phyloP scores from a whole-genome alignment of 2,113 vertebrate species.

The Semnornis frantzii region DNA sequence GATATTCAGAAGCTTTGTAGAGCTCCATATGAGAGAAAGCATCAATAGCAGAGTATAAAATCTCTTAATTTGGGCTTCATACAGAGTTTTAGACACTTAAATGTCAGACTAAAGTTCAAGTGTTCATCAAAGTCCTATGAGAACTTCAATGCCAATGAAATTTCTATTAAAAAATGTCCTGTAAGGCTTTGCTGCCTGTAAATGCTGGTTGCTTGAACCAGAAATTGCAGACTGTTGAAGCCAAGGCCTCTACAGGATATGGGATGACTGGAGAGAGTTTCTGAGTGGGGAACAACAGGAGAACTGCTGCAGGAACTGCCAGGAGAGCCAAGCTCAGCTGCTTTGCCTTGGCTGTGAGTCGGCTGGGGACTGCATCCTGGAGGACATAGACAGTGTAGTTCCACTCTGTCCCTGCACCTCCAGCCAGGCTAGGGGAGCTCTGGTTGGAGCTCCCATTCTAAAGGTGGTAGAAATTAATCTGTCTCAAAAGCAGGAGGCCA shows the following conservation, averaged over 20 bases:
- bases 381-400: background rate
- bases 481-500: background rate
- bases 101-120: conserved; percentile 57
- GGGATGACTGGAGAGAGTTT: background rate
- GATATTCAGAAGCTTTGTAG: conserved; percentile 18
- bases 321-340: background rate
- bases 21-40: background rate
- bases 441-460: background rate
- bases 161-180: conserved; percentile 1
- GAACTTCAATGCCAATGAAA: conserved; percentile 19
- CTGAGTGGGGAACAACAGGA: fast-evolving
- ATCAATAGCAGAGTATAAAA: conserved; percentile 12
- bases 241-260: background rate
- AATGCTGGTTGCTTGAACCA: background rate
- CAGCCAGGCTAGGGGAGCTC: fast-evolving
- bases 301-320: background rate
- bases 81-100: conserved; percentile 42
- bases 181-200: conserved; percentile 1
- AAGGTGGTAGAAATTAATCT: background rate
- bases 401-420: background rate
- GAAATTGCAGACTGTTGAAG: background rate
- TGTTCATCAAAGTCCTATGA: conserved; percentile 35
- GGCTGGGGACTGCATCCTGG: background rate
- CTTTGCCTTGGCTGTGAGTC: background rate
- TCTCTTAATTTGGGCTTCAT: conserved; percentile 59